phyloP scores from a whole-genome alignment of 1,140 invertebrate species.

The Bactericera cockerelli region DNA sequence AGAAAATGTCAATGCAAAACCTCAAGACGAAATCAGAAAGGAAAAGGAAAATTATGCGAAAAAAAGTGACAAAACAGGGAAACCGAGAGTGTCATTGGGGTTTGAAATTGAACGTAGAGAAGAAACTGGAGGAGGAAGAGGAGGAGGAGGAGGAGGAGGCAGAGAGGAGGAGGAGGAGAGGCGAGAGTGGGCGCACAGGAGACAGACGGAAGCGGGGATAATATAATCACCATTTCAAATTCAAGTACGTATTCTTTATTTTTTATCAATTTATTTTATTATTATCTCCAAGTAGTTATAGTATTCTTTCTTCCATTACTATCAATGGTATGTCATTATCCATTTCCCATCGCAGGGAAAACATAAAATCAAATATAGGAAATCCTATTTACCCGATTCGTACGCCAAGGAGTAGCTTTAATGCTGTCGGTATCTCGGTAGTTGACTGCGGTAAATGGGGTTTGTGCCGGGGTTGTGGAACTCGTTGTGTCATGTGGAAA shows the following conservation, averaged over 20 bases:
- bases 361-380: too few species aligned
- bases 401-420: too few species aligned
- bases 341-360: too few species aligned
- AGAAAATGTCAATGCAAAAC: neutral
- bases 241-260: neutral
- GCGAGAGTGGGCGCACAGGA: neutral
- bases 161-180: neutral
- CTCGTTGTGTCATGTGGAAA: too few species aligned
- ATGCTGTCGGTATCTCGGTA: too few species aligned
- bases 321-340: too few species aligned
- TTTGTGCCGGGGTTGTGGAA: too few species aligned
- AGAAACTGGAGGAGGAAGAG: neutral
- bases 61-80: neutral
- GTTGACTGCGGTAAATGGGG: too few species aligned
- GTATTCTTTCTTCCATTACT: too few species aligned
- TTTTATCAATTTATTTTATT: neutral
- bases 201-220: too few species aligned
- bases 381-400: too few species aligned
- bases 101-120: neutral
- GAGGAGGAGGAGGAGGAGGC: slow-evolving; percentile 3
- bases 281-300: too few species aligned
- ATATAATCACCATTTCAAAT: neutral
- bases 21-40: neutral
- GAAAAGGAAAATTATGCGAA: neutral
- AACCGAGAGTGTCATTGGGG: neutral